phyloP scores from a whole-genome alignment of 1,140 invertebrate species.

The Ditylenchus dipsaci region DNA sequence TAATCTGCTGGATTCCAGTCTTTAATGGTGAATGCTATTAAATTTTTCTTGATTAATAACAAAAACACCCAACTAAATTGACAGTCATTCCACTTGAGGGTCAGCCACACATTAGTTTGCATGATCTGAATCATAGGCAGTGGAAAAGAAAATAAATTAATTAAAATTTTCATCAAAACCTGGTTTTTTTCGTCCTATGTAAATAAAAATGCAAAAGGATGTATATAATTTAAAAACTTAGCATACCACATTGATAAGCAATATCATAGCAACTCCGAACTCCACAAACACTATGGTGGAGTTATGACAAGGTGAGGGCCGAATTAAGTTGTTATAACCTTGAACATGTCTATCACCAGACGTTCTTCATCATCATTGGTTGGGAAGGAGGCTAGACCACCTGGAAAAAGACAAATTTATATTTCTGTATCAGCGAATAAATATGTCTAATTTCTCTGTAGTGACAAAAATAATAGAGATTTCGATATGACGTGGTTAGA shows the following conservation, averaged over 20 bases:
- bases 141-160: too few species aligned
- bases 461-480: too few species aligned
- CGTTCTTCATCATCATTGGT: constrained; percentile 30
- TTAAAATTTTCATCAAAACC: too few species aligned
- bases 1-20: constrained; percentile 93
- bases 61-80: constrained; percentile 20
- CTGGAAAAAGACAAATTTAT: too few species aligned
- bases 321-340: constrained; percentile 76
- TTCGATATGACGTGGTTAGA: too few species aligned
- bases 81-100: constrained; percentile 84
- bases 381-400: neutral
- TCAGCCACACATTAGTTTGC: constrained; percentile 50
- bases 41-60: neutral
- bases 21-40: neutral
- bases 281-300: constrained; percentile 83
- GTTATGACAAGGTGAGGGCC: constrained; percentile 83
- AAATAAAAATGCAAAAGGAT: neutral
- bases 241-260: constrained; percentile 83
- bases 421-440: too few species aligned
- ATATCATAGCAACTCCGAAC: constrained; percentile 93
- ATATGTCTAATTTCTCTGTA: too few species aligned
- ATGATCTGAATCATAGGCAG: constrained; percentile 40
- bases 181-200: constrained; percentile 45
- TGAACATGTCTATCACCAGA: constrained; percentile 29
- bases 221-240: neutral